Percentiles rank a stretch among this genome's conserved stretches.
These are phyloP conservation scores for Pocillopora damicornis DNA, from an alignment of 64 coral and sea anemone genomes.

Conservation along the genomic window DNA sequence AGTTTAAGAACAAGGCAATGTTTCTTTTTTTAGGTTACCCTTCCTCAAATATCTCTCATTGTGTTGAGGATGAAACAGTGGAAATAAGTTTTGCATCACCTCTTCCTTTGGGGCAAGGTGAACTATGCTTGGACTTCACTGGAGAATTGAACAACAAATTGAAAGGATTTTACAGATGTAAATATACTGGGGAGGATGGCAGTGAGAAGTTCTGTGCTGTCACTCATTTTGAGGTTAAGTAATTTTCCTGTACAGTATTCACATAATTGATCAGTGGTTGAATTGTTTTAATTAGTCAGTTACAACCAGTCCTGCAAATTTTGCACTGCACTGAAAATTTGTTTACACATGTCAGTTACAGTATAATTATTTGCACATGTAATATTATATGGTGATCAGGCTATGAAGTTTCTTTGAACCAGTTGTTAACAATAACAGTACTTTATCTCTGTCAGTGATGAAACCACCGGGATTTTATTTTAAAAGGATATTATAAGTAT, in stretches of 20 bases:
- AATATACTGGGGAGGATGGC: conserved; percentile 74
- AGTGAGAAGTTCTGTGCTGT: conserved; percentile 92
- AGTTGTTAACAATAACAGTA: no score
- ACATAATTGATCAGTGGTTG: no score
- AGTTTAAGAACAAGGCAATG: neutral
- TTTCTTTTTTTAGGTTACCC: neutral
- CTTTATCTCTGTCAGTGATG: no score
- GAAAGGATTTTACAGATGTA: conserved; percentile 99
- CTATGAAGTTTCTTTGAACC: no score
- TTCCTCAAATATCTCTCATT: conserved; percentile 54
- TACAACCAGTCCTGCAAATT: no score
- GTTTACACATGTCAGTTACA: no score
- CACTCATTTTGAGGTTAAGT: conserved; percentile 91
- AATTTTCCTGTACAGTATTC: neutral
- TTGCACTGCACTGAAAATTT: no score
- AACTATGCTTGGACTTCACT: conserved; percentile 76
- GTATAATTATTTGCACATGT: no score
- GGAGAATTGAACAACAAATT: conserved; percentile 95
- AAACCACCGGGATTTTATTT: no score
- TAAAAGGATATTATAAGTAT: no score
- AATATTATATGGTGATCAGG: no score
- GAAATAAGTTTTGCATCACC: conserved; percentile 61
- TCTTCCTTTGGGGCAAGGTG: conserved; percentile 64
- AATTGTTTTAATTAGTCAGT: no score
- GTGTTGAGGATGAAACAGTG: conserved; percentile 71